These are phyloP conservation scores for Rhabditophanes sp. DNA, from an alignment of 2,888 invertebrate genomes.

Conservation along the genomic window DNA sequence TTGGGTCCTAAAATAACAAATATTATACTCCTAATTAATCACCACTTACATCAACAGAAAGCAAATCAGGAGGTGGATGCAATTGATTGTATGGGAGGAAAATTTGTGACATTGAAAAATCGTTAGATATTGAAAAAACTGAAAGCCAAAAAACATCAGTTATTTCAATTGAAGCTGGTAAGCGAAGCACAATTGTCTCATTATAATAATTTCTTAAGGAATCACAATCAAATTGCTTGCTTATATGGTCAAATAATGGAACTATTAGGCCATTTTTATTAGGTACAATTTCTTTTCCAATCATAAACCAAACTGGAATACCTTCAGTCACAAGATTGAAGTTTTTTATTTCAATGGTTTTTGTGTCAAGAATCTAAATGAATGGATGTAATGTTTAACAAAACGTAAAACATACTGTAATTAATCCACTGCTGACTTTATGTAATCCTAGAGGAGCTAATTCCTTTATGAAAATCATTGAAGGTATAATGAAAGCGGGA, in stretches of 20 bases:
- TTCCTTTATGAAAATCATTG: slow-evolving; percentile 20
- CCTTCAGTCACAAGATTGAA: slow-evolving; percentile 32
- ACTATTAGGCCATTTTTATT: slow-evolving; percentile 36
- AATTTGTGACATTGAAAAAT: slow-evolving; percentile 36
- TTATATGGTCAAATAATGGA: slow-evolving; percentile 24
- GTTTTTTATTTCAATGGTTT: slow-evolving; percentile 36
- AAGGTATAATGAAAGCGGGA: slow-evolving; percentile 25
- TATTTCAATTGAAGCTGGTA: slow-evolving; percentile 35
- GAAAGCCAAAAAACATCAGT: slow-evolving; percentile 35
- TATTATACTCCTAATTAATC: background rate
- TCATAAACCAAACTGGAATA: slow-evolving; percentile 42
- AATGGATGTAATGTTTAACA: background rate
- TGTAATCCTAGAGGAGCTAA: slow-evolving; percentile 23
- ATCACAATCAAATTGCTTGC: slow-evolving; percentile 30
- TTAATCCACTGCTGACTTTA: slow-evolving; percentile 30
- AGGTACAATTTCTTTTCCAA: slow-evolving; percentile 39
- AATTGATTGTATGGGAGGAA: slow-evolving; percentile 40
- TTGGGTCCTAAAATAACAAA: background rate
- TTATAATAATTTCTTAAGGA: slow-evolving; percentile 32
- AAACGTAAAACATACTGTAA: slow-evolving; percentile 15
- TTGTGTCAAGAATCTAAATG: slow-evolving; percentile 33
- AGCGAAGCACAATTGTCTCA: slow-evolving; percentile 29
- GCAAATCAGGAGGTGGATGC: slow-evolving; percentile 35
- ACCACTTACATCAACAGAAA: slow-evolving; percentile 22
- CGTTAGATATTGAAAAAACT: slow-evolving; percentile 35